Percentiles rank a stretch among this genome's conserved stretches.
Conservation (phyloP, 1,140 invertebrate genomes). For the Rhynchophorus ferrugineus region DNA sequence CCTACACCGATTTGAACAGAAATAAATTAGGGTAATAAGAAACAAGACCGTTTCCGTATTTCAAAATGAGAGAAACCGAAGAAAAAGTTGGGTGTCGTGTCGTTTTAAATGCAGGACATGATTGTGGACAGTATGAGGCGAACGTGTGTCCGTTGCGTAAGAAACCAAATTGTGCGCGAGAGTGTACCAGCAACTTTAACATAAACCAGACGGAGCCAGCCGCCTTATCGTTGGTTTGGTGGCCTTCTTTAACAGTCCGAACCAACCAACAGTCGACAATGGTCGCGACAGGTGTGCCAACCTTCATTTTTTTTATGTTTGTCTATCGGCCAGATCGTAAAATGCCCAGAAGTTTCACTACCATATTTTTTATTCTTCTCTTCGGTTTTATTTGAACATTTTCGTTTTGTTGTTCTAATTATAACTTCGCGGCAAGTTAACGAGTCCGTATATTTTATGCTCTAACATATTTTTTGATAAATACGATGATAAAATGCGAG, state of each 20-base stretch:
- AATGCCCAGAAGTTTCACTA: constrained; percentile 6
- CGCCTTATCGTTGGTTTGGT: constrained; percentile 7
- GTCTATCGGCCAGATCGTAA: constrained; percentile 12
- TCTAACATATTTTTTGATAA: constrained; percentile 12
- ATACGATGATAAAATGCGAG: constrained; percentile 9
- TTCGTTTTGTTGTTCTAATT: no score
- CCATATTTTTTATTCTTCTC: not conserved
- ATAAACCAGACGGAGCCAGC: constrained; percentile 11
- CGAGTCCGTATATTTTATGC: constrained; percentile 8
- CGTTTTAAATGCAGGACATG: not conserved
- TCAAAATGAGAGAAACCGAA: no score
- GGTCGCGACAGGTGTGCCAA: constrained; percentile 10
- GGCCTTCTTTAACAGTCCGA: constrained; percentile 12
- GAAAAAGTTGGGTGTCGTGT: no score
- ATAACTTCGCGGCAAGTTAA: constrained; percentile 5
- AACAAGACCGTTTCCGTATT: no score
- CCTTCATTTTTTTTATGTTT: constrained; percentile 11
- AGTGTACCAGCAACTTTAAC: constrained; percentile 10
- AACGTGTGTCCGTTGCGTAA: constrained; percentile 5
- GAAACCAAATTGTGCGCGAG: constrained; percentile 3
- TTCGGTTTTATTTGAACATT: no score
- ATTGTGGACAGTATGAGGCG: not conserved
- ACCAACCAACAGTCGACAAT: constrained; percentile 6
- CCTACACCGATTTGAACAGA: no score
- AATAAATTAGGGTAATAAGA: no score